Evolutionary conservation across 2,113 vertebrate genomes (phyloP), one percentile per base, ranked within the genome.

Genomic region (Elaphurus davidianus): DNA sequence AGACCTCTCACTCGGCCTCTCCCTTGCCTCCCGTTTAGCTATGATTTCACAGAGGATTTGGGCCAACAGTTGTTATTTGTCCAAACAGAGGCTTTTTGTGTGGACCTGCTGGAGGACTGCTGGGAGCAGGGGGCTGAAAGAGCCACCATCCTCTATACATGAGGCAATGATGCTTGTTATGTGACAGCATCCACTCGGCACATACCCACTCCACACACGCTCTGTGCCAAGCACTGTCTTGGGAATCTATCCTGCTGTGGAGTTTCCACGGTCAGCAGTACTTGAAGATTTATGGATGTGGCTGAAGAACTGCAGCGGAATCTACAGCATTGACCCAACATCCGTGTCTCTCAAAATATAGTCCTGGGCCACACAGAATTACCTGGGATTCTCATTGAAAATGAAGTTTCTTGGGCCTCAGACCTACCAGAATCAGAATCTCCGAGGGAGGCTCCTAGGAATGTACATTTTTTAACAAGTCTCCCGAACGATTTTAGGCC

Each of bases 201-300:
- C 17, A 21, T 2, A 17, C 28, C 8, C 3, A 5, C 45, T 81
- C 27, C 10, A 2, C 52, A 6, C 0, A 1, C 1, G 0, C 78
- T 40, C 28, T 36, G 4, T 1, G 28, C 9, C 21, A 45, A 21
- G 45, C 16, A 3, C 64, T 62, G 11, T 28, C 27, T 17, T 1
- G 15, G 47, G 40, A 88, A 21, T 93, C 62, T 21, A 2, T 14
- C 19, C 21, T 62, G 23, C 15, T 16, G 1, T 23, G 45, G 89
- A 52, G 25, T n/a, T 83, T 91, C 25, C 14, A 40, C 12, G 40
- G 57, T 82, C 59, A 57, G 60, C 16, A 43, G 54, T 27, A 62
- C 5, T 5, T 74, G 17, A 25, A 16, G 71, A 55, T 23, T 78
- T 54, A 7, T 8, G 6, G 7, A 23, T 25, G 28, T 27, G 7